Conservation (phyloP, 2,888 invertebrate genomes). For the Eupithecia tripunctaria region DNA sequence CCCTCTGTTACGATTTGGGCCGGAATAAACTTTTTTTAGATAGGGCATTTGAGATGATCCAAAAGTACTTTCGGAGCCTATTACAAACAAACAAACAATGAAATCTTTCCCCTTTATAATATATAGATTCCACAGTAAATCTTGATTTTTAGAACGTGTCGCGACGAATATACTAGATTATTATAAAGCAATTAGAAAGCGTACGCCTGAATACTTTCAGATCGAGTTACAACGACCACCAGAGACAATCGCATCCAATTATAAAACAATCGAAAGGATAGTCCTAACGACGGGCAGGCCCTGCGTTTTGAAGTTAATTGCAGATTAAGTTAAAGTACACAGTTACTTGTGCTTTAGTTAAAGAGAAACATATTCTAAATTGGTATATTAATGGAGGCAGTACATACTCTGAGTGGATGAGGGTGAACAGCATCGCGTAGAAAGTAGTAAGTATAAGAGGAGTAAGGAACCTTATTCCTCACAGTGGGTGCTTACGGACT, state of each 20-base stretch:
- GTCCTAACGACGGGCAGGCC: constrained; percentile 39
- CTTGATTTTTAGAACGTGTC: constrained; percentile 25
- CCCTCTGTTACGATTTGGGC: background rate
- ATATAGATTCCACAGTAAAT: background rate
- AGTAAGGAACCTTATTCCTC: too few species aligned
- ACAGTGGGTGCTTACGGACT: too few species aligned
- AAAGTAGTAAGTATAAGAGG: too few species aligned
- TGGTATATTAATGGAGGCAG: background rate
- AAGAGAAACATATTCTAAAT: background rate
- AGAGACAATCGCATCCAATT: constrained; percentile 57
- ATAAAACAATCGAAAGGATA: constrained; percentile 57
- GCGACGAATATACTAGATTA: constrained; percentile 23
- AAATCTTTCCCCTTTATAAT: too few species aligned
- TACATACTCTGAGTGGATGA: background rate
- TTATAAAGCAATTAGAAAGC: constrained; percentile 54
- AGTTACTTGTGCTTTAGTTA: background rate
- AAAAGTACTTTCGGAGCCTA: too few species aligned
- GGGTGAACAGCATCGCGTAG: background rate
- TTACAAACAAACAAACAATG: too few species aligned
- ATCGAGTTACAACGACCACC: constrained; percentile 55
- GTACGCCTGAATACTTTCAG: constrained; percentile 49
- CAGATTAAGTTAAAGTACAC: background rate
- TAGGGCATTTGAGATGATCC: too few species aligned
- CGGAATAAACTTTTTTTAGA: too few species aligned
- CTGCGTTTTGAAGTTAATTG: background rate